Conservation (phyloP, 2,113 vertebrate species). For the Aldabrachelys gigantea region DNA sequence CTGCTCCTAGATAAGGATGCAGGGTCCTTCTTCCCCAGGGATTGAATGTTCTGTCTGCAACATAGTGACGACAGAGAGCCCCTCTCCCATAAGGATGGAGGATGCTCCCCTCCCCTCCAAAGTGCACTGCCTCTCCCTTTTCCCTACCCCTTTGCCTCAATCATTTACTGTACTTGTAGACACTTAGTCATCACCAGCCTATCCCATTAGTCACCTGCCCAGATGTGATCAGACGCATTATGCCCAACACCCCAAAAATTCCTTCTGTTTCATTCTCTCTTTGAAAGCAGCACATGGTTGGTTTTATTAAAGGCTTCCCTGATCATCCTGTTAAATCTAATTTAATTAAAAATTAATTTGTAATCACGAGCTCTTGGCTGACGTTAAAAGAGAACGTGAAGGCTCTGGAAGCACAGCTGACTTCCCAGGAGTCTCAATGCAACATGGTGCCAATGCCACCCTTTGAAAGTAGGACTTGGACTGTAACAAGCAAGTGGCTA, state of each 20-base stretch:
- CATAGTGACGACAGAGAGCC: accelerated
- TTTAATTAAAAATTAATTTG: slow-evolving; percentile 5
- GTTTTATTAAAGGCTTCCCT: background rate
- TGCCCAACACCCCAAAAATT: background rate
- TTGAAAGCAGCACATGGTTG: background rate
- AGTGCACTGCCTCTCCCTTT: background rate
- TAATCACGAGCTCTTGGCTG: background rate
- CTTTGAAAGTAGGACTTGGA: slow-evolving; percentile 38
- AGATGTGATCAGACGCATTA: background rate
- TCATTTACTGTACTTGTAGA: background rate
- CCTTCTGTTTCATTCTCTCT: background rate
- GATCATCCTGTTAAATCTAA: background rate
- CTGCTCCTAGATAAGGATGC: background rate
- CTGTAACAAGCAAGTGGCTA: background rate
- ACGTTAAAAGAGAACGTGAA: background rate
- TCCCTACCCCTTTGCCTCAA: background rate
- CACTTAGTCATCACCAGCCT: background rate
- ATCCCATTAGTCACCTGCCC: background rate
- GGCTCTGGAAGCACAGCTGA: slow-evolving; percentile 13
- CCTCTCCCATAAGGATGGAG: background rate
- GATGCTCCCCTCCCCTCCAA: background rate
- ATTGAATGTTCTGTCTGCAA: background rate
- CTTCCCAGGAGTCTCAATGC: slow-evolving; percentile 9
- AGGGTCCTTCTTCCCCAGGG: background rate
- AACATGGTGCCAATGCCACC: slow-evolving; percentile 31